phyloP scores from a whole-genome alignment of 64 coral and sea anemone species.

The Actinia equina region DNA sequence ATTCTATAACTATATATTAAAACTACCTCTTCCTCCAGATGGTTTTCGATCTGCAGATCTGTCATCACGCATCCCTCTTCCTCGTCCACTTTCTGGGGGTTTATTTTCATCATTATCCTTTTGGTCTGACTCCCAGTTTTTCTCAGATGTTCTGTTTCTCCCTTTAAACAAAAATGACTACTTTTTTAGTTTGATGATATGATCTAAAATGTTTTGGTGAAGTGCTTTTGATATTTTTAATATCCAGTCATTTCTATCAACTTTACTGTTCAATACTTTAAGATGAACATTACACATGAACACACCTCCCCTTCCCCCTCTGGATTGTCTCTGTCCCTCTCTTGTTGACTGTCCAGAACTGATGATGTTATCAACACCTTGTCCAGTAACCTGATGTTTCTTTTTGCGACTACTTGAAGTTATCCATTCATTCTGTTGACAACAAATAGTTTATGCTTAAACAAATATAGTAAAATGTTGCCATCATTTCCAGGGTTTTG shows the following conservation, averaged over 20 bases:
- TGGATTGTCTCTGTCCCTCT: slow-evolving; percentile 17
- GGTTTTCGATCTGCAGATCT: slow-evolving; percentile 65
- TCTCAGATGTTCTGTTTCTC: slow-evolving; percentile 35
- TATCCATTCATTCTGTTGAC: slow-evolving; percentile 86
- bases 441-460: not conserved
- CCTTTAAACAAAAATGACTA: not conserved
- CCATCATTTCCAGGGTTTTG: too few relatives aligned
- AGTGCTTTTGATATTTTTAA: too few relatives aligned
- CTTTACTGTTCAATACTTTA: too few relatives aligned
- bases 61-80: slow-evolving; percentile 78
- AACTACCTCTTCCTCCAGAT: slow-evolving; percentile 69
- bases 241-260: too few relatives aligned
- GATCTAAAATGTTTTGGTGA: too few relatives aligned
- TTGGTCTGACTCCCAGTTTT: slow-evolving; percentile 56
- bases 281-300: not conserved
- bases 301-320: slow-evolving; percentile 41
- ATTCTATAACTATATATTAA: not conserved
- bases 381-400: slow-evolving; percentile 73
- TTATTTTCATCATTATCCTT: slow-evolving; percentile 65
- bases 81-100: slow-evolving; percentile 69
- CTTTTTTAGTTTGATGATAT: not conserved
- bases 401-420: slow-evolving; percentile 86
- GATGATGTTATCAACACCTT: slow-evolving; percentile 71
- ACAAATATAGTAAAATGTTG: too few relatives aligned
- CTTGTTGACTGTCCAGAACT: slow-evolving; percentile 37